These are phyloP conservation scores for Drosophila anomelani DNA, from an alignment of 2,888 invertebrate genomes.

Conservation along the genomic window DNA sequence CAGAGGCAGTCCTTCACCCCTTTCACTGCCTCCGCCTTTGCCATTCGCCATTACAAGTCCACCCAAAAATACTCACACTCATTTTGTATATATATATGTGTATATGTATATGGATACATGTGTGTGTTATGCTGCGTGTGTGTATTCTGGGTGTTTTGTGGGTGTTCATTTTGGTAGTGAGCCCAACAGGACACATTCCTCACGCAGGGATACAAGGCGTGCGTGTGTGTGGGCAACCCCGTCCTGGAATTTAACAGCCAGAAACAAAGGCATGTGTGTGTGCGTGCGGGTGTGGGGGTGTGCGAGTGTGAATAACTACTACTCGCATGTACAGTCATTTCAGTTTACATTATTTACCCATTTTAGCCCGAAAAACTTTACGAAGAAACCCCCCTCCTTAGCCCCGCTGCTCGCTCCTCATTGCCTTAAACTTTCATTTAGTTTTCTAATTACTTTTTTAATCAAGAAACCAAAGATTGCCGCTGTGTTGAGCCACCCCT, in stretches of 20 bases:
- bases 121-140: neutral
- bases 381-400: neutral
- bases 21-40: neutral
- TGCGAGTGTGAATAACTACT: conserved; percentile 46
- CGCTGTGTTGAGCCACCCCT: conserved; percentile 46
- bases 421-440: conserved; percentile 81
- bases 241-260: conserved; percentile 12
- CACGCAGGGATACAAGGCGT: conserved; percentile 57
- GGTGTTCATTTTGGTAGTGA: conserved; percentile 78
- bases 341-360: conserved; percentile 77
- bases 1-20: conserved; percentile 21
- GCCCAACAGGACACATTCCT: conserved; percentile 81
- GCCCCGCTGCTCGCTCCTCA: neutral
- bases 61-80: conserved; percentile 1
- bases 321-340: conserved; percentile 77
- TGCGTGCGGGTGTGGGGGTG: conserved; percentile 15
- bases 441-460: conserved; percentile 81
- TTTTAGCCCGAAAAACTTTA: conserved; percentile 68
- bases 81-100: neutral
- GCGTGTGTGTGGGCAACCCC: conserved; percentile 1
- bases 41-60: conserved; percentile 17
- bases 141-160: conserved; percentile 20
- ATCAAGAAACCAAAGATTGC: conserved; percentile 78
- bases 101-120: neutral
- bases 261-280: conserved; percentile 54